Conservation (phyloP, 35 echinoderm and acorn worm genomes). For the Nesometra sesokonis region DNA sequence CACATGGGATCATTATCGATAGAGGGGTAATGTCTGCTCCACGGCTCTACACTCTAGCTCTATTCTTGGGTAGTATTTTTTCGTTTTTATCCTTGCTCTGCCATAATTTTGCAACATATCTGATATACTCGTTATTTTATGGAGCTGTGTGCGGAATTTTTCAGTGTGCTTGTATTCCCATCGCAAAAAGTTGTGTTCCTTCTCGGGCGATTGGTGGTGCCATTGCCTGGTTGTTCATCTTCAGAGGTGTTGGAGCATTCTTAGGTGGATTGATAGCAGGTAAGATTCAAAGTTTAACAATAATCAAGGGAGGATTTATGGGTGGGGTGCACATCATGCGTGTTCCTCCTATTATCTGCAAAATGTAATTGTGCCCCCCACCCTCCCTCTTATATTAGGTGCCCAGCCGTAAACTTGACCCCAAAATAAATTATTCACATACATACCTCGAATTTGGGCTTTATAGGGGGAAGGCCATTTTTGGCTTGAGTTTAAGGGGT, state of each 20-base stretch:
- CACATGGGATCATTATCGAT: not conserved
- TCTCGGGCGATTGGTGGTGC: not conserved
- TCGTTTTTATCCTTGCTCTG: not conserved
- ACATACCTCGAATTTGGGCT: too few relatives aligned
- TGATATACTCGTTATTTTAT: not conserved
- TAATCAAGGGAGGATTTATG: too few relatives aligned
- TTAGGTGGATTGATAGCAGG: not conserved
- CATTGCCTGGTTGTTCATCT: not conserved
- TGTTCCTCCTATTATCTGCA: too few relatives aligned
- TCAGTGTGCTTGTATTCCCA: not conserved
- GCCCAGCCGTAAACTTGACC: too few relatives aligned
- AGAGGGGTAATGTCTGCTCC: not conserved
- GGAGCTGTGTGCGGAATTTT: not conserved
- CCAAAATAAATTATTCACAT: too few relatives aligned
- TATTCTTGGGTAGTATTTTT: not conserved
- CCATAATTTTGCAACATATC: not conserved
- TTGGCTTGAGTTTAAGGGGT: too few relatives aligned
- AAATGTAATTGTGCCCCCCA: too few relatives aligned
- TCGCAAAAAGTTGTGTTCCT: not conserved
- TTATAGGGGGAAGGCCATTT: too few relatives aligned
- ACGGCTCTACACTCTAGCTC: not conserved
- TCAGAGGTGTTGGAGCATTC: not conserved
- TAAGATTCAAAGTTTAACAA: not conserved
- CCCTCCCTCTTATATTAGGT: too few relatives aligned
- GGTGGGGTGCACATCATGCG: too few relatives aligned